phyloP scores from a whole-genome alignment of 1,140 invertebrate genomes.

The Bicyclus anynana region DNA sequence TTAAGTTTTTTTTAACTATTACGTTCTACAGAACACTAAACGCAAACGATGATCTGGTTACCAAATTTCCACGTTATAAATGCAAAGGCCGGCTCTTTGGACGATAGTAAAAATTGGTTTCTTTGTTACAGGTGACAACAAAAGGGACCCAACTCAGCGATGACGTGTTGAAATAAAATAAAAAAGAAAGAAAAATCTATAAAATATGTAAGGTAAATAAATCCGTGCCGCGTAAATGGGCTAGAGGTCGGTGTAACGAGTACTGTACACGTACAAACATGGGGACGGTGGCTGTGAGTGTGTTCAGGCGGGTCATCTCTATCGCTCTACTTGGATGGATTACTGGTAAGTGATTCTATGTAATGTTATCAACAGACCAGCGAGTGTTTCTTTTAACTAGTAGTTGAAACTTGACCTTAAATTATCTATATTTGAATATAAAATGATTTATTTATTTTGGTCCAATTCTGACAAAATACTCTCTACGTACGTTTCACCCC shows the following conservation, averaged over 20 bases:
- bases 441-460: no score
- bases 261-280: slow-evolving; percentile 24
- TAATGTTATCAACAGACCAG: no score
- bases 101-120: slow-evolving; percentile 32
- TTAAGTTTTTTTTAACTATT: no score
- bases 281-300: slow-evolving; percentile 35
- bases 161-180: slow-evolving; percentile 25
- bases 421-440: no score
- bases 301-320: slow-evolving; percentile 28
- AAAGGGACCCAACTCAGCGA: slow-evolving; percentile 32
- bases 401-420: no score
- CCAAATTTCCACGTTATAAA: slow-evolving; percentile 11
- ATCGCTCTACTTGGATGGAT: slow-evolving; percentile 44
- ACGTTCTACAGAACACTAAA: neutral
- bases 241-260: slow-evolving; percentile 25
- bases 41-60: no score
- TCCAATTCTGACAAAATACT: no score
- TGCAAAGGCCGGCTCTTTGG: slow-evolving; percentile 24
- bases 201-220: slow-evolving; percentile 29
- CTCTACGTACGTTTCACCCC: no score
- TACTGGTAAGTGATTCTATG: slow-evolving; percentile 36
- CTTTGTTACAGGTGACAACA: slow-evolving; percentile 48
- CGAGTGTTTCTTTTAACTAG: no score
- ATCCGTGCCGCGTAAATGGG: slow-evolving; percentile 12
- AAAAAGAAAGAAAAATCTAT: slow-evolving; percentile 16